Conservation (phyloP, 2,888 invertebrate genomes). For the Conchocele bisecta region DNA sequence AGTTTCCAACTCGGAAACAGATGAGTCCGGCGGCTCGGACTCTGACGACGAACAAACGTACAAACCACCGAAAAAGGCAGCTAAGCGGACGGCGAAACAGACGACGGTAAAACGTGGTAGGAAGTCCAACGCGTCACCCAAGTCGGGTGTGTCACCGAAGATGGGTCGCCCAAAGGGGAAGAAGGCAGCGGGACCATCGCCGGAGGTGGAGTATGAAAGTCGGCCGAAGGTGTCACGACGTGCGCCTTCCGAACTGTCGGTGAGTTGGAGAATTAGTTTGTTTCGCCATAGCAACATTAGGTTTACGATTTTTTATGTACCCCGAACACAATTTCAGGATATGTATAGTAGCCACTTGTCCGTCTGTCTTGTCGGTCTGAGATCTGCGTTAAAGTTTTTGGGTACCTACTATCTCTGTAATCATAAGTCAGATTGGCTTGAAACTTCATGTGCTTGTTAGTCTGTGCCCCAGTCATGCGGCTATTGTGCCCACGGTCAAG, state of each 20-base stretch:
- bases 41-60: conserved; percentile 12
- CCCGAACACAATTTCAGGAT: too few relatives aligned
- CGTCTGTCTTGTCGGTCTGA: too few relatives aligned
- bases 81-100: conserved; percentile 39
- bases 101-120: conserved; percentile 25
- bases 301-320: too few relatives aligned
- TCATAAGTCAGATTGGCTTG: too few relatives aligned
- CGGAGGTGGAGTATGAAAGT: conserved; percentile 42
- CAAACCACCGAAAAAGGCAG: conserved; percentile 43
- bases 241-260: conserved; percentile 76
- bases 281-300: too few relatives aligned
- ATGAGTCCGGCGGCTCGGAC: not conserved
- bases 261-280: conserved; percentile 56
- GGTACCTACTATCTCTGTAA: too few relatives aligned
- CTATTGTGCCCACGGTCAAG: too few relatives aligned
- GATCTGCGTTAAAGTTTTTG: too few relatives aligned
- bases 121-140: conserved; percentile 32
- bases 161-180: conserved; percentile 23
- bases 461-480: too few relatives aligned
- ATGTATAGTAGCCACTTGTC: too few relatives aligned
- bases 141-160: conserved; percentile 7
- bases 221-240: conserved; percentile 62
- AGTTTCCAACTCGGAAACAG: conserved; percentile 18
- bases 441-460: too few relatives aligned
- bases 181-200: conserved; percentile 33